These are phyloP conservation scores for Lasioglossum villosulum DNA, from an alignment of 2,888 invertebrate genomes.

Conservation along the genomic window DNA sequence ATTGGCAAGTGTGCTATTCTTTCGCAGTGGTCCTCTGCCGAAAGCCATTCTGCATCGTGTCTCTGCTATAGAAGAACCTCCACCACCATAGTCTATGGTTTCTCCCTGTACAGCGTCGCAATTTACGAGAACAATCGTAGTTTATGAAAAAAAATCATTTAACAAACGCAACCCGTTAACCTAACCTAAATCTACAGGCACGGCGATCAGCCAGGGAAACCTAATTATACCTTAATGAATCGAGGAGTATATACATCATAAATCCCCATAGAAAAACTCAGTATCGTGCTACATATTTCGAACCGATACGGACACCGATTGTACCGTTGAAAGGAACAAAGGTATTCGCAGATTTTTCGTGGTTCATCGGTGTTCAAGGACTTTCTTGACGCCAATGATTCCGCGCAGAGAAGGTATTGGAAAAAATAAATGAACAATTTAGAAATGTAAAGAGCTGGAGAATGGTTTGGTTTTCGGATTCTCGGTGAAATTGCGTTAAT, in stretches of 20 bases:
- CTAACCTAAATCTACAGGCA: constrained; percentile 43
- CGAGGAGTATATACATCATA: background rate
- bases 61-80: background rate
- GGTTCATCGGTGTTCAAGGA: constrained; percentile 54
- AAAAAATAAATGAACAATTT: constrained; percentile 50
- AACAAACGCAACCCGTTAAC: constrained; percentile 37
- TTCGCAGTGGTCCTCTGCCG: constrained; percentile 6
- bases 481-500: constrained; percentile 37
- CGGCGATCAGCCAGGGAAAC: background rate
- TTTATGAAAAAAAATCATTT: constrained; percentile 16
- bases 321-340: constrained; percentile 51
- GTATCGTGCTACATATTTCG: constrained; percentile 20
- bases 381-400: constrained; percentile 24
- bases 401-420: background rate
- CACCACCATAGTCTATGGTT: background rate
- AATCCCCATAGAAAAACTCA: constrained; percentile 7
- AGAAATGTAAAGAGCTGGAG: background rate
- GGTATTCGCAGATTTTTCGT: constrained; percentile 55
- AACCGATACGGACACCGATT: constrained; percentile 43
- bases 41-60: background rate
- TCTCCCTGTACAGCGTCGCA: background rate
- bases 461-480: background rate
- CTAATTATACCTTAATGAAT: background rate
- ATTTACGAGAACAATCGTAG: background rate
- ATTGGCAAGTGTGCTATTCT: constrained; percentile 7